Percentiles rank a stretch among this genome's conserved stretches.
These are phyloP conservation scores for Eriosoma lanigerum DNA, from an alignment of 1,140 invertebrate species.

Conservation along the genomic window DNA sequence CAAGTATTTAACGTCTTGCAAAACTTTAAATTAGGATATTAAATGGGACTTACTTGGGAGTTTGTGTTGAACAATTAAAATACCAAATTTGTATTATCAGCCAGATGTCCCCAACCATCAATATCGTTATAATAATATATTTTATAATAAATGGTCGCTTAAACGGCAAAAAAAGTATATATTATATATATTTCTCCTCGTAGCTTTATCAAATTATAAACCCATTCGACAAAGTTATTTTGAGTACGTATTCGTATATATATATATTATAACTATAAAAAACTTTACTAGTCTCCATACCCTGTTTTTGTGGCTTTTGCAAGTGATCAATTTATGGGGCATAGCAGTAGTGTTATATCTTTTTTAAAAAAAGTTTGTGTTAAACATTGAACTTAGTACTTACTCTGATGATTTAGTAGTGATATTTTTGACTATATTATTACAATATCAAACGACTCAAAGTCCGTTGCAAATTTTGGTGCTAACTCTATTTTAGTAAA, in stretches of 20 bases:
- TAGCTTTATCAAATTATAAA: too few species aligned
- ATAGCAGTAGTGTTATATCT: not conserved
- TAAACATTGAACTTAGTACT: not conserved
- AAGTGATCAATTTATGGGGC: not conserved
- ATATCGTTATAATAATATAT: not conserved
- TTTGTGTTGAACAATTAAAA: slow-evolving; percentile 23
- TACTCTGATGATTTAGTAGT: not conserved
- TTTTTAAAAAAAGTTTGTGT: not conserved
- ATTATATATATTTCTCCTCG: too few species aligned
- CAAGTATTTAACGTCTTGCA: slow-evolving; percentile 15
- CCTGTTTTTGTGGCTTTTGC: not conserved
- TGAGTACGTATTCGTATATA: not conserved
- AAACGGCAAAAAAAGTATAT: not conserved
- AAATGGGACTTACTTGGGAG: slow-evolving; percentile 5
- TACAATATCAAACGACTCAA: not conserved
- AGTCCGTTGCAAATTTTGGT: too few species aligned
- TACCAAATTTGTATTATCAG: not conserved
- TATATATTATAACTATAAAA: not conserved
- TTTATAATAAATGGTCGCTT: not conserved
- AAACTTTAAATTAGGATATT: slow-evolving; percentile 42
- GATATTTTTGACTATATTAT: not conserved
- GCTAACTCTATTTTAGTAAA: too few species aligned
- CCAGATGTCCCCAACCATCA: not conserved
- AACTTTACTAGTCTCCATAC: not conserved
- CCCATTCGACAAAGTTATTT: too few species aligned